Evolutionary conservation across 2,888 invertebrate species (phyloP).

Genomic region (Balanococcus diminutus): DNA sequence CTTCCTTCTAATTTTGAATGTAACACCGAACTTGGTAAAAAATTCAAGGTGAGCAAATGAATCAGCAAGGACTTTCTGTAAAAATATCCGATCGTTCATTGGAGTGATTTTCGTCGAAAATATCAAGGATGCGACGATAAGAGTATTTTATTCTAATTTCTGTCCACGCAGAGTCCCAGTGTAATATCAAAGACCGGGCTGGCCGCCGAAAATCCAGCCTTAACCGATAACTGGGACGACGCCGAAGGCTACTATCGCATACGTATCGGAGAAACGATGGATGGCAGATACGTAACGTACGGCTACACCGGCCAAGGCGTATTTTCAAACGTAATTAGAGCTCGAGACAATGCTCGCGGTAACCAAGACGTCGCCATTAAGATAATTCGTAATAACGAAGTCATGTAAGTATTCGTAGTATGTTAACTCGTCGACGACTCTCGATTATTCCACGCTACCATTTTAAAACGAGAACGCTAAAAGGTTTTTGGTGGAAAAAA

Average conservation of each 20-base stretch:
- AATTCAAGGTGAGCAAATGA: no score
- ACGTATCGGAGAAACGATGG: slow-evolving; percentile 90
- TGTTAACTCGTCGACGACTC: not conserved
- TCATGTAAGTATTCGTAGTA: slow-evolving; percentile 75
- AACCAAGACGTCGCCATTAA: slow-evolving; percentile 94
- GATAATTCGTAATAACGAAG: slow-evolving; percentile 98
- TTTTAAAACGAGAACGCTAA: not conserved
- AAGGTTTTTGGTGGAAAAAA: not conserved
- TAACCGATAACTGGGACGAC: slow-evolving; percentile 99
- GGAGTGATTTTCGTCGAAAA: no score
- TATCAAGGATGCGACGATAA: no score
- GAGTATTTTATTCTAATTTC: not conserved
- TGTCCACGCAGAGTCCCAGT: slow-evolving; percentile 63
- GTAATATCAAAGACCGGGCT: slow-evolving; percentile 64
- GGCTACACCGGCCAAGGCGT: slow-evolving; percentile 99
- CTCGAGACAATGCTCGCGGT: slow-evolving; percentile 85
- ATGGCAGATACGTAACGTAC: slow-evolving; percentile 90
- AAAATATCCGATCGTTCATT: no score
- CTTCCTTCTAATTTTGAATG: no score
- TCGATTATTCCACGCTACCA: not conserved
- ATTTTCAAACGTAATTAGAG: slow-evolving; percentile 95
- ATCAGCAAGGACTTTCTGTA: no score
- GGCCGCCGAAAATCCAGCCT: slow-evolving; percentile 79
- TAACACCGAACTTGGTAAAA: no score
- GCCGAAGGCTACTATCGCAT: slow-evolving; percentile 98